Base-by-base conservation (phyloP, 2,113 vertebrate species). In the Merops nubicus region DNA sequence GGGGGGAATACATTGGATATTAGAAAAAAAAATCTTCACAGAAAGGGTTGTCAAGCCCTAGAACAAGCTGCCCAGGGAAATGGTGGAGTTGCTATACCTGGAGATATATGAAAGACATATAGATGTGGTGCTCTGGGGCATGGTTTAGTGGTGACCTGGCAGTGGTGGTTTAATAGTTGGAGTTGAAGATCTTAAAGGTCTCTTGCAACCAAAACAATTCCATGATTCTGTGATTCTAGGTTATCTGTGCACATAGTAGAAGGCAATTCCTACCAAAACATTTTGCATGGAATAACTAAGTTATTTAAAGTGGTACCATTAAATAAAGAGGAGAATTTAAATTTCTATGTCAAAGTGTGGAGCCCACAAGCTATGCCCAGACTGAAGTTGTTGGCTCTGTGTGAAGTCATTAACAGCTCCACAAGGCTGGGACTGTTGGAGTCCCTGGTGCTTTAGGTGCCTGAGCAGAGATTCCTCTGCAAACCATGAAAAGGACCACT, bases 251-350 rank as follows among this genome's bases (percentile, higher is more conserved):
- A 64, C 28, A 40, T 19, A 54, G n/a, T 51, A 75, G 59, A 28
- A 93, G 36, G 31, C 31, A 85, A 92, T 76, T 78, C 77, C 29
- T 89, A 68, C 28, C 8, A 43, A 78, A 70, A 75, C n/a, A 69
- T 25, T 54, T 72, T 16, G 21, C 9, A 8, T 25, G 15, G 33
- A 57, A 26, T 62, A 64, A 43, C 7, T 2, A 36, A 54, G 15
- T 38, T 77, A 16, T 82, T 92, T 85, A 65, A 87, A 91, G 34
- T 36, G 15, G 5, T 57, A 48, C 18, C 12, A 36, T 8, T 67
- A 75, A 89, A 50, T 15, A 63, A 11, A 57, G 13, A 76, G 11
- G n/a, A 85, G 28, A 47, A 59, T 70, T 78, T 84, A 8, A 77
- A 42, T 40, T 50, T 11, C 13, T 54, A 1, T 56, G 82, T 94